phyloP scores from a whole-genome alignment of 1,140 invertebrate species.

The Pogonomyrmex barbatus region DNA sequence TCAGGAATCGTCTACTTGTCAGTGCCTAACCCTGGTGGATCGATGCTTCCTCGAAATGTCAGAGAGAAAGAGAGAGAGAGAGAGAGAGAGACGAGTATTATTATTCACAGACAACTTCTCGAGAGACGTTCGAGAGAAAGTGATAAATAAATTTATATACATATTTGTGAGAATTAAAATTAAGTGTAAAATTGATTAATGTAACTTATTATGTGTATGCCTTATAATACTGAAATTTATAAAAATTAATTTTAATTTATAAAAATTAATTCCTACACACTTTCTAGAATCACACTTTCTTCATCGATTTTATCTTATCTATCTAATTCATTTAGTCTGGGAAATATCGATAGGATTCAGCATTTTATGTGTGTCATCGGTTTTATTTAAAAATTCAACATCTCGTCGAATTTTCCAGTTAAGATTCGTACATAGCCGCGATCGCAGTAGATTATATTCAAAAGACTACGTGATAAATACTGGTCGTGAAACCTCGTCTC shows the following conservation, averaged over 20 bases:
- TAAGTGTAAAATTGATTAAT: no score
- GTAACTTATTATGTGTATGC: neutral
- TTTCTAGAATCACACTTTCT: no score
- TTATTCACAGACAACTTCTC: conserved; percentile 29
- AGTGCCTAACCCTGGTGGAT: conserved; percentile 13
- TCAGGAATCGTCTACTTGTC: neutral
- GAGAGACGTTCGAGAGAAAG: neutral
- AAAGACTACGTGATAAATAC: conserved; percentile 70
- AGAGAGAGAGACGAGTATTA: neutral
- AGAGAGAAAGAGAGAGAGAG: neutral
- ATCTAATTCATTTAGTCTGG: neutral
- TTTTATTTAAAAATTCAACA: conserved; percentile 74
- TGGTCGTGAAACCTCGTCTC: conserved; percentile 62
- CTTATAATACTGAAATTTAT: neutral
- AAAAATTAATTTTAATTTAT: neutral
- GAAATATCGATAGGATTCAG: conserved; percentile 14
- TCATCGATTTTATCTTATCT: neutral
- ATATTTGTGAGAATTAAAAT: neutral
- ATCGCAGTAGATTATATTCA: conserved; percentile 69
- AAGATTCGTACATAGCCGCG: conserved; percentile 69
- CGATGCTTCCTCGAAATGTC: conserved; percentile 32
- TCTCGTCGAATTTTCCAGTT: conserved; percentile 57
- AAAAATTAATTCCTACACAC: neutral
- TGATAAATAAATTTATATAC: neutral
- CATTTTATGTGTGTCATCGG: conserved; percentile 64